A percentile compares a stretch with the other conserved stretches of the same genome.
phyloP scores from a whole-genome alignment of 2,797 vertebrate genomes.

The Myotis findleyi region DNA sequence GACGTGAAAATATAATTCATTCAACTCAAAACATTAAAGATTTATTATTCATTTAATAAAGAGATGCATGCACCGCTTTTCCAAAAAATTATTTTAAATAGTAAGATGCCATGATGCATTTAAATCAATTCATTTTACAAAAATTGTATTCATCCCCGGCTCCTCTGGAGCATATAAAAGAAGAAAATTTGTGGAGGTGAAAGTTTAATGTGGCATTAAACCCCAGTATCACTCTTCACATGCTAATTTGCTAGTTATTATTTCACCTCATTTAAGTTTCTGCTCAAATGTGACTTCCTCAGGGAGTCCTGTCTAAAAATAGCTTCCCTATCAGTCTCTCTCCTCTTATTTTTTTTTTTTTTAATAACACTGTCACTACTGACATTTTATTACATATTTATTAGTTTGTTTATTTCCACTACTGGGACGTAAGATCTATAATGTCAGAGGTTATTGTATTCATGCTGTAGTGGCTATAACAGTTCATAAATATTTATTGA shows the following conservation, averaged over 20 bases:
- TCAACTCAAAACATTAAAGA: slow-evolving; percentile 16
- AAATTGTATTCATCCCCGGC: background rate
- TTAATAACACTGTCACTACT: background rate
- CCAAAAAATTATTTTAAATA: slow-evolving; percentile 30
- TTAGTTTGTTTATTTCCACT: background rate
- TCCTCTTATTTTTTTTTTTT: background rate
- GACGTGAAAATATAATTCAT: slow-evolving; percentile 40
- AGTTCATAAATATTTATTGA: background rate
- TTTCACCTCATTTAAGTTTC: slow-evolving; percentile 64
- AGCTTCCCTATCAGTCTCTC: background rate
- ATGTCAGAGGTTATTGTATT: background rate
- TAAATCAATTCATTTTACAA: slow-evolving; percentile 36
- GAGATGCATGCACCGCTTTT: background rate
- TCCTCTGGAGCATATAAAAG: background rate
- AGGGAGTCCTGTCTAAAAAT: slow-evolving; percentile 47
- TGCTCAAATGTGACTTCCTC: slow-evolving; percentile 50
- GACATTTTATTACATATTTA: background rate
- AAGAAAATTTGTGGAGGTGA: slow-evolving; percentile 51
- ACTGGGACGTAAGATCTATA: background rate
- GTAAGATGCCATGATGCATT: slow-evolving; percentile 10
- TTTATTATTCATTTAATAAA: slow-evolving; percentile 45
- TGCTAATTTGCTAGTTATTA: slow-evolving; percentile 53
- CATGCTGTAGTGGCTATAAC: background rate
- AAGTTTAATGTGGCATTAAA: slow-evolving; percentile 51
- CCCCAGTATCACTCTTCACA: slow-evolving; percentile 22